Conservation (phyloP, 2,888 invertebrate genomes). For the Tenthredo distinguenda region DNA sequence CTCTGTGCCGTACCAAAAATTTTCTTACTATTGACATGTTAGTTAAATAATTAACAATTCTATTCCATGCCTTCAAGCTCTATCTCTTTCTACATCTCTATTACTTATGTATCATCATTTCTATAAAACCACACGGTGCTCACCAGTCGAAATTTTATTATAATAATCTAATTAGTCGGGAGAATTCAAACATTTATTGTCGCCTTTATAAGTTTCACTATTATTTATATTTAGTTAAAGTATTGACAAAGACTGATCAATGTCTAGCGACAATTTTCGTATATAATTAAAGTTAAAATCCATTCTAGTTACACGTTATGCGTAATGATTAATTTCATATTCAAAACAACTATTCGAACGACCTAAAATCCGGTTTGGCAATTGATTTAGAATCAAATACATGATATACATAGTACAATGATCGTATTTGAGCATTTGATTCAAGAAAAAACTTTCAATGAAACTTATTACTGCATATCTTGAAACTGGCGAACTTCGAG, state of each 20-base stretch:
- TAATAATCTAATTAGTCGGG: background rate
- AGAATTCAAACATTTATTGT: background rate
- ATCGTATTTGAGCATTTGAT: background rate
- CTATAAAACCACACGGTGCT: background rate
- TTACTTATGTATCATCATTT: background rate
- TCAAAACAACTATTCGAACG: background rate
- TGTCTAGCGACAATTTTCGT: conserved; percentile 63
- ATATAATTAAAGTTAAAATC: background rate
- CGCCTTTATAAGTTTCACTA: conserved; percentile 6
- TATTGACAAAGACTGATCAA: conserved; percentile 64
- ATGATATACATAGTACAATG: background rate
- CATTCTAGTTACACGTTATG: background rate
- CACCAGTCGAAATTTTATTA: background rate
- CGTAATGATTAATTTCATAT: background rate
- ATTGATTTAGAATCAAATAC: background rate
- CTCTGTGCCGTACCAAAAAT: background rate
- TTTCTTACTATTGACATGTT: conserved; percentile 1
- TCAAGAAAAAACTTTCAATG: background rate
- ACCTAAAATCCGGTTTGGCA: background rate
- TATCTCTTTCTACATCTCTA: background rate
- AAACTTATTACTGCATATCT: background rate
- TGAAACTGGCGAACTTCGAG: background rate
- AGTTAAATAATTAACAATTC: conserved; percentile 1
- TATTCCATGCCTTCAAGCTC: background rate
- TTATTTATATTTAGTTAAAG: background rate